Percentiles rank a stretch among this genome's conserved stretches.
Evolutionary conservation across 2,797 vertebrate genomes (phyloP).

Genomic region (Halcyon leucocephala): DNA sequence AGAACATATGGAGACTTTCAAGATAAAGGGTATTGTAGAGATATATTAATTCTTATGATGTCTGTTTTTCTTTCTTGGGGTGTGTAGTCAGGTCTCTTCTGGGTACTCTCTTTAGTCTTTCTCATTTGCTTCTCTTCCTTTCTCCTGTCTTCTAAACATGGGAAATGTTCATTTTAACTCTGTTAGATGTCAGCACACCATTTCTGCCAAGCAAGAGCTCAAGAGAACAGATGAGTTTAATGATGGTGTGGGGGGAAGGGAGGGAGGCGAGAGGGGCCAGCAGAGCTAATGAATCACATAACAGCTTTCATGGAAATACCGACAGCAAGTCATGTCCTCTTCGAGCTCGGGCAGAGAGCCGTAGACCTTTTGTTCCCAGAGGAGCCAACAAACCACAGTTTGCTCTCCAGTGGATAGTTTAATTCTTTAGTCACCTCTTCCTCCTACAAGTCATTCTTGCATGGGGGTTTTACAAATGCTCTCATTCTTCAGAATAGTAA

Average conservation of each 20-base stretch:
- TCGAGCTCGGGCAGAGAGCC: neutral
- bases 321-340: conserved; percentile 49
- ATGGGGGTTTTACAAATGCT: conserved; percentile 26
- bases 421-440: conserved; percentile 67
- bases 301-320: conserved; percentile 65
- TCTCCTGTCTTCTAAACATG: neutral
- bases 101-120: neutral
- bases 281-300: conserved; percentile 58
- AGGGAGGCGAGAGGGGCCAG: conserved; percentile 39
- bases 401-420: conserved; percentile 49
- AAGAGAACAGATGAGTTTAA: conserved; percentile 64
- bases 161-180: conserved; percentile 24
- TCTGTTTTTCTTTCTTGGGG: neutral
- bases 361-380: conserved; percentile 49
- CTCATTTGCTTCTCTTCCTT: neutral
- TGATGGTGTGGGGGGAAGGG: conserved; percentile 52
- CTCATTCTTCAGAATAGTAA: conserved; percentile 33
- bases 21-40: neutral
- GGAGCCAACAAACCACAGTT: conserved; percentile 50
- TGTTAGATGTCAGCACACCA: conserved; percentile 7
- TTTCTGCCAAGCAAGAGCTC: conserved; percentile 60
- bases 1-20: neutral
- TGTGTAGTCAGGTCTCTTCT: neutral
- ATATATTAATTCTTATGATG: neutral
- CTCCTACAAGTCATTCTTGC: conserved; percentile 20